Base-by-base conservation (phyloP, 2,888 invertebrate genomes). In the Ditylenchus weischeri region DNA sequence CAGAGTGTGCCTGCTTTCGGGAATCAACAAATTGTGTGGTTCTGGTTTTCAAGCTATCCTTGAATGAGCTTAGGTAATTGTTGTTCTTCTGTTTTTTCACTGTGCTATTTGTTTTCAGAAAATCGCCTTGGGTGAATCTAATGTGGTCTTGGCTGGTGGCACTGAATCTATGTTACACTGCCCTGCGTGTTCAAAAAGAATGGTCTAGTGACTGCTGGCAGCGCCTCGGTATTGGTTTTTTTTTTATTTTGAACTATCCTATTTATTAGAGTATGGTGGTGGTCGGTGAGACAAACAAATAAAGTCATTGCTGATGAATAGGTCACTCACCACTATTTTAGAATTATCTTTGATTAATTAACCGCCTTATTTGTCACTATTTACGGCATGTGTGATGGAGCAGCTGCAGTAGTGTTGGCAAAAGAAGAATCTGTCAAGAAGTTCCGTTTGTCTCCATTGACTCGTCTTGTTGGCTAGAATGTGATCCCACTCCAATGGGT, bases 401-500 rank as follows among this genome's bases (percentile, higher is more conserved):
- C 96, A 0, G 92, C 90, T 6, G 90, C 93, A 29, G 86, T 98
- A 1, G 87, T 98, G 19, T 83, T 98, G 62, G 94, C 95, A 48
- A 90, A 90, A 77, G 96, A 96, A 84, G 90, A 89, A 69, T 92
- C 93, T 0, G 88, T 91, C 0, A 90, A 90, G 83, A 85, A 89
- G 76, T 86, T 90, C 79, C 89, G 89, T 74, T 86, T 95, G 61
- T 91, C 88, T 81, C 96, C 96, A 0, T 86, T 98, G 64, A 96
- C 94, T 0, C 88, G 94, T 69, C 86, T 98, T 21, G 90, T 92
- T 11, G 93, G 90, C 51, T 98, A 92, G 86, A 89, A 91, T 19
- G 88, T 90, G 78, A 91, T 93, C 98, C 98, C 57, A 89, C 89
- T 83, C 92, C 96, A 80, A 98, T 98, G 96, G 96, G 95, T 65